Evolutionary conservation across 2,888 invertebrate species (phyloP), one percentile per base, ranked within the genome.

Genomic region (Germaria angustata): DNA sequence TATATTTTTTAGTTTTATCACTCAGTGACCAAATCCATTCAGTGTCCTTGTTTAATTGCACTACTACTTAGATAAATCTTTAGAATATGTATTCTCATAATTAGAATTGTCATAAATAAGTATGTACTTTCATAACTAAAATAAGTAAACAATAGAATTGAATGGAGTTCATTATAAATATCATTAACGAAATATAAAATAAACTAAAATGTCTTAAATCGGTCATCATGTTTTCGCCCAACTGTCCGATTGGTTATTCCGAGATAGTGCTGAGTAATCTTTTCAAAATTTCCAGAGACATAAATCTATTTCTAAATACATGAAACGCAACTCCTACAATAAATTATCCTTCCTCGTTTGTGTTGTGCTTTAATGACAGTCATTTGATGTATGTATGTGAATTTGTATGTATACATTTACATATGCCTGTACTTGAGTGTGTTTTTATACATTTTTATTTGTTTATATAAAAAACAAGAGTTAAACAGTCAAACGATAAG

Each of bases 251-350:
- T 57, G 76, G 39, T 49, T 69, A 61, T 72, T 68, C 69, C 63
- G 17, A 57, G 24, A 68, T 73, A 36, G 53, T 68, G 36, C 32
- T 20, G 57, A 57, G 49, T 32, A 49, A 49, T 28, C 13, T 49
- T 22, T 65, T 75, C 13, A 28, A 24, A 49, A 8, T 9, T 39
- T 15, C 57, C 13, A 34, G 46, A 36, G 46, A 17, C 20, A 39
- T 72, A 72, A 61, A 72, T 72, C 24, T 15, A 17, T 34, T 34
- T 20, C 5, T 63, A 41, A 65, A 55, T 36, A 17, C 44, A 65
- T 66, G n/a, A 57, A 57, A 66, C 28, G 57, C 36, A 57, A 76
- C 66, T 66, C 66, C 66, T 49, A 49, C 75, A 57, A 22, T 39
- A 61, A 63, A 51, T 53, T 73, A 53, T 63, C n/a, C 53, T 34